Percentiles rank a stretch among this genome's conserved stretches.
phyloP scores from a whole-genome alignment of 2,888 invertebrate species.

The Melieria omissa region DNA sequence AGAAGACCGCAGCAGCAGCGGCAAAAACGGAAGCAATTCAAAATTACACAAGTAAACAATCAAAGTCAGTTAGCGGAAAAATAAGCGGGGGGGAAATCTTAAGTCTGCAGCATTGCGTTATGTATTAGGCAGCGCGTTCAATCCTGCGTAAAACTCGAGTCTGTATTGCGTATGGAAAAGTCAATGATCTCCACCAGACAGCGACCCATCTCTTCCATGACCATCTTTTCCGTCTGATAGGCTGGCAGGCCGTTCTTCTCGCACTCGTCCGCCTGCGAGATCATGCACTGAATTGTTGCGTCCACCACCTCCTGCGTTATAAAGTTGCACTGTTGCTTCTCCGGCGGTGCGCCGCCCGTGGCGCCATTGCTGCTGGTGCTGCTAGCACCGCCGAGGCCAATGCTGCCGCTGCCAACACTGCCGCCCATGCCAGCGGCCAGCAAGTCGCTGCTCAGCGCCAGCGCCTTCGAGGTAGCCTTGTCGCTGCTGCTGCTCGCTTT shows the following conservation, averaged over 20 bases:
- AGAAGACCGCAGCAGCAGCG: too few species aligned
- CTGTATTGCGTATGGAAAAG: conserved; percentile 68
- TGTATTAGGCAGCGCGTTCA: conserved; percentile 24
- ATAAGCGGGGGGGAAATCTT: too few species aligned
- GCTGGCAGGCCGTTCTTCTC: conserved; percentile 78
- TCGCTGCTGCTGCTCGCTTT: conserved; percentile 28
- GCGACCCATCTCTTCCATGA: conserved; percentile 94
- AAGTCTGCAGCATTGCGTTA: too few species aligned
- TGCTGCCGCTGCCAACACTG: conserved; percentile 21
- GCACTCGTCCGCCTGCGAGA: conserved; percentile 91
- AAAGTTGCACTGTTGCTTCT: conserved; percentile 80
- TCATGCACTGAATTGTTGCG: conserved; percentile 93
- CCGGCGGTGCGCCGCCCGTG: conserved; percentile 40
- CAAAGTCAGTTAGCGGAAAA: too few species aligned
- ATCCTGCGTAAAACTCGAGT: conserved; percentile 50
- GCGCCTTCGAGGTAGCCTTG: conserved; percentile 34
- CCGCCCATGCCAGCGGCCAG: conserved; percentile 19
- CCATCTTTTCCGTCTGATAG: conserved; percentile 72
- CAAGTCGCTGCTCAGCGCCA: conserved; percentile 27
- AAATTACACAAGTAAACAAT: too few species aligned
- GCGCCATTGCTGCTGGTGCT: conserved; percentile 18
- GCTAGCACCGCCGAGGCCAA: conserved; percentile 22
- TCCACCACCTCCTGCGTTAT: conserved; percentile 95
- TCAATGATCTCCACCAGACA: conserved; percentile 94
- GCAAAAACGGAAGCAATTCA: too few species aligned